Conservation (phyloP, 1,140 invertebrate genomes). For the Papilio machaon region DNA sequence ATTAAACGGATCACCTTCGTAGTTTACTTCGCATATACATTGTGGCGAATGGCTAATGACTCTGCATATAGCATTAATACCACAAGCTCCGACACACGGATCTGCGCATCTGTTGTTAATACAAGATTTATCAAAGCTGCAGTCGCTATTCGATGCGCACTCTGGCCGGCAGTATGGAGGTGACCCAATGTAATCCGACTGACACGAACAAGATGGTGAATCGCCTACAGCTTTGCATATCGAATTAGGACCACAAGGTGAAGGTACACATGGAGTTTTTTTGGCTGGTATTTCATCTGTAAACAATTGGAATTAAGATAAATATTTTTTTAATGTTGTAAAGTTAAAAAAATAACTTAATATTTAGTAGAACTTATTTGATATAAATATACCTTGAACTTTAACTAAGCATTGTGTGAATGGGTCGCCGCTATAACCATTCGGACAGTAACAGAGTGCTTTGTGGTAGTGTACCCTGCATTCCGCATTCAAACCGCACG, state of each 20-base stretch:
- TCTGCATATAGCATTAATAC: constrained; percentile 86
- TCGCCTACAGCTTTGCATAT: constrained; percentile 87
- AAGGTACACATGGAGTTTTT: constrained; percentile 82
- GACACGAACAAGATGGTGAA: constrained; percentile 89
- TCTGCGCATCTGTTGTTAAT: constrained; percentile 88
- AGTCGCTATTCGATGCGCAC: constrained; percentile 88
- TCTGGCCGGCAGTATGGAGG: constrained; percentile 86
- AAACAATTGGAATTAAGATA: constrained; percentile 40
- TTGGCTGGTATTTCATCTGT: constrained; percentile 77
- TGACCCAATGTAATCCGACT: constrained; percentile 86
- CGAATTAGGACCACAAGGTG: constrained; percentile 88
- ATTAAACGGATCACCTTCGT: constrained; percentile 88
- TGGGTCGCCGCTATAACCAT: constrained; percentile 84
- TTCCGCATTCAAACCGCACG: constrained; percentile 85
- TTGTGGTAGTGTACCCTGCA: constrained; percentile 85
- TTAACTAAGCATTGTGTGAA: constrained; percentile 75
- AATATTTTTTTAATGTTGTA: not conserved
- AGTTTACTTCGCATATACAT: constrained; percentile 86
- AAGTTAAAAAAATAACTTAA: not conserved
- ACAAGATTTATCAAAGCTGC: constrained; percentile 87
- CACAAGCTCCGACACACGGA: constrained; percentile 90
- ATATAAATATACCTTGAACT: constrained; percentile 52
- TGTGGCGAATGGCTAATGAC: constrained; percentile 89
- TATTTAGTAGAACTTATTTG: not conserved
- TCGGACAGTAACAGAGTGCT: constrained; percentile 85